Evolutionary conservation across 2,888 invertebrate species (phyloP).

Genomic region (Parnassius glacialis): DNA sequence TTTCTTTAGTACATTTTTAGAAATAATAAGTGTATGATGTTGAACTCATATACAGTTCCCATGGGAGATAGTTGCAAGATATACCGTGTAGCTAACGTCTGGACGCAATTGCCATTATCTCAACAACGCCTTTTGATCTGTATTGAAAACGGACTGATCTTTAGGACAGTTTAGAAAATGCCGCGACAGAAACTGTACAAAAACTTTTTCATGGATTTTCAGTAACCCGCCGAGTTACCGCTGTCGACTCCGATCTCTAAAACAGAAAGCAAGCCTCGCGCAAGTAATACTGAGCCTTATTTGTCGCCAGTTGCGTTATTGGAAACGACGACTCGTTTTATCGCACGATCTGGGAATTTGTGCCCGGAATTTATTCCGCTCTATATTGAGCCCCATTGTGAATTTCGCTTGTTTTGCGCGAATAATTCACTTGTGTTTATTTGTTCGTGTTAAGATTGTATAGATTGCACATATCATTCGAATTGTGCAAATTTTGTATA

Average conservation of each 20-base stretch:
- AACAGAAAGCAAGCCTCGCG: slow-evolving; percentile 15
- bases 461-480: slow-evolving; percentile 4
- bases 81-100: no score
- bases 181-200: slow-evolving; percentile 3
- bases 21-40: no score
- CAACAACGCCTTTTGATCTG: no score
- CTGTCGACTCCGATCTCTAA: slow-evolving; percentile 2
- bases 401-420: slow-evolving; percentile 33
- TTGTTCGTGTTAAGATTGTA: slow-evolving; percentile 14
- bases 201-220: slow-evolving; percentile 19
- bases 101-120: no score
- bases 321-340: slow-evolving; percentile 38
- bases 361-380: slow-evolving; percentile 45
- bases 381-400: slow-evolving; percentile 44
- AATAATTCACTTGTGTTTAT: slow-evolving; percentile 26
- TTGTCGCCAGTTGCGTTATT: slow-evolving; percentile 35
- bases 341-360: slow-evolving; percentile 47
- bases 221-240: slow-evolving; percentile 8
- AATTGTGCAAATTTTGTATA: background rate
- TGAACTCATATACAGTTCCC: no score
- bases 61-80: no score
- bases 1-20: no score
- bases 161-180: background rate
- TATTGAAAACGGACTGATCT: no score
- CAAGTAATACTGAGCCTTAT: slow-evolving; percentile 31